Conservation (phyloP, 2,113 vertebrate genomes). For the Emydocephalus ijimae region DNA sequence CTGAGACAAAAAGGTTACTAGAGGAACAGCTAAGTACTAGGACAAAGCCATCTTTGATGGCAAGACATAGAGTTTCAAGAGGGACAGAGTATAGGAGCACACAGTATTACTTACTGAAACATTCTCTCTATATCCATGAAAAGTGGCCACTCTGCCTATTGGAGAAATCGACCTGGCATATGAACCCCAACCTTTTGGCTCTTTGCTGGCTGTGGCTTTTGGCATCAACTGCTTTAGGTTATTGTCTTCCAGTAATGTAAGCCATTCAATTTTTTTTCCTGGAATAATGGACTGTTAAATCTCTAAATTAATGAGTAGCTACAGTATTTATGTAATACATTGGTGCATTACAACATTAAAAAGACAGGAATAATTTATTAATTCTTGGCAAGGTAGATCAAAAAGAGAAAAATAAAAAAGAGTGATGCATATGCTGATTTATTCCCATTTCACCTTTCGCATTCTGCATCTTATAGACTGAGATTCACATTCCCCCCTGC, state of each 20-base stretch:
- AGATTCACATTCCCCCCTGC: not conserved
- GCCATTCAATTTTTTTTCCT: not conserved
- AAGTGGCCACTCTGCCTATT: not conserved
- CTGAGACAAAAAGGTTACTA: not conserved
- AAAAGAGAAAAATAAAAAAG: not conserved
- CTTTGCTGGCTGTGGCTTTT: not conserved
- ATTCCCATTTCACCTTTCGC: not conserved
- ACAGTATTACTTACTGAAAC: not conserved
- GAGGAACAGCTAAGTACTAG: not conserved
- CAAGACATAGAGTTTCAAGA: not conserved
- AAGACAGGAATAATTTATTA: not conserved
- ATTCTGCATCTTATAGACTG: not conserved
- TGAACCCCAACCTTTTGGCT: not conserved
- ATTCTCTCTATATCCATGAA: not conserved
- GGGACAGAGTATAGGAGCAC: not conserved
- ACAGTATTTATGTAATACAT: not conserved
- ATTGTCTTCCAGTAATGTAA: constrained; percentile 3
- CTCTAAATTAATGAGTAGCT: not conserved
- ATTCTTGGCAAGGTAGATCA: not conserved
- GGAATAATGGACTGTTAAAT: not conserved
- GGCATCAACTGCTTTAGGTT: not conserved
- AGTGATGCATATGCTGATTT: not conserved
- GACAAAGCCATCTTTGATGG: not conserved
- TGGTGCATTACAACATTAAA: not conserved
- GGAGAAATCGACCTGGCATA: not conserved